Conservation (phyloP, 2,113 vertebrate species). For the Lepisosteus oculatus region DNA sequence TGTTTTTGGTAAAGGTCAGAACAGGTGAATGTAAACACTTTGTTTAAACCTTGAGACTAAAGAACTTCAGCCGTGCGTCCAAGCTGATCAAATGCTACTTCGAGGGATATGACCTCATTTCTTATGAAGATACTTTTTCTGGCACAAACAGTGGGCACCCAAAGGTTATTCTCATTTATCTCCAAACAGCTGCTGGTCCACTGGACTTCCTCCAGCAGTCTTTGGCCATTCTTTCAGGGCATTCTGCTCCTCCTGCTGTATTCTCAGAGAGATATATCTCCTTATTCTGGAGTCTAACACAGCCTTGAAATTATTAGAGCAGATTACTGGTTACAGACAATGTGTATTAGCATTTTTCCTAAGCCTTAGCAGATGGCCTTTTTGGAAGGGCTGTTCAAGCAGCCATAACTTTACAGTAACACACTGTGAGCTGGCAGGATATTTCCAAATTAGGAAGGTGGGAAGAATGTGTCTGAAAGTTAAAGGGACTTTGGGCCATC, state of each 20-base stretch:
- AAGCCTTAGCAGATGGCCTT: constrained; percentile 6
- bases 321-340: constrained; percentile 19
- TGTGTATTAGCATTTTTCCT: constrained; percentile 13
- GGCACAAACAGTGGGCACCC: constrained; percentile 22
- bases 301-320: constrained; percentile 8
- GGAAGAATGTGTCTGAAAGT: constrained; percentile 7
- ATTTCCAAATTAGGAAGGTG: constrained; percentile 20
- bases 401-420: constrained; percentile 5
- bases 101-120: constrained; percentile 22
- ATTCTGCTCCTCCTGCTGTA: background rate
- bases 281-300: constrained; percentile 14
- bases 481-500: background rate
- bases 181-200: constrained; percentile 23
- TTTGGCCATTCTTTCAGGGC: constrained; percentile 16
- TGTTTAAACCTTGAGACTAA: too few relatives aligned
- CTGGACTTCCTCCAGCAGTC: constrained; percentile 15
- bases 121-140: background rate
- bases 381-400: constrained; percentile 4
- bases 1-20: background rate
- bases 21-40: too few relatives aligned
- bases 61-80: too few relatives aligned
- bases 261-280: constrained; percentile 18
- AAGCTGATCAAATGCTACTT: constrained; percentile 17
- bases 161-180: constrained; percentile 29
- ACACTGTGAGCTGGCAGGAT: background rate